Evolutionary conservation across 1,140 invertebrate species (phyloP), one percentile per base, ranked within the genome.

Genomic region (Ectropis grisescens): DNA sequence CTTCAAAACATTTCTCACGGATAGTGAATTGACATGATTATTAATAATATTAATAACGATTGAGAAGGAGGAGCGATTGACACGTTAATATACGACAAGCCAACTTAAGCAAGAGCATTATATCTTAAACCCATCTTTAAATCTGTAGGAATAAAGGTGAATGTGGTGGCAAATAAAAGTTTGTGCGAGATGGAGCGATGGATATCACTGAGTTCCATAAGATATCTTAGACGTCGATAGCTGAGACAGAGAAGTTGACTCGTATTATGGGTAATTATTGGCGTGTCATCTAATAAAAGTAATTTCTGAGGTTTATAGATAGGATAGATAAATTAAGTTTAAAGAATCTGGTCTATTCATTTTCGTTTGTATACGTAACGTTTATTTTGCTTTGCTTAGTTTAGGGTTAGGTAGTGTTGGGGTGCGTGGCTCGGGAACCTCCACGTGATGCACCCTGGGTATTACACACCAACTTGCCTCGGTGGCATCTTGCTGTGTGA

Each of bases 41-140:
- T 76, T 72, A 74, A 74, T 66, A 68, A 57, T 76, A 66, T 76
- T 72, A 74, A 74, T 66, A 68, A 57, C 50, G 41, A 47, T 40
- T 58, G 41, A 35, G 49, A 38, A 56, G 65, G 54, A 72, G 65
- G 57, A 47, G 61, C 65, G 61, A 64, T 76, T 67, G 71, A 75
- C 70, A 70, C 68, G 47, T 72, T 64, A 75, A 70, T 70, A 61
- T 48, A 59, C 49, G 33, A 47, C 38, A 32, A 41, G 43, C 48
- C 45, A 39, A 33, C 25, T 36, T 33, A 36, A 29, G 8, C 15
- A 9, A n/a, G 1, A 11, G n/a, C 12, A 22, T 2, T 13, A 25
- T 11, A 24, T 10, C 24, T 7, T 9, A 9, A 25, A 26, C 11
- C 8, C 9, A 14, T 11, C n/a, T 6, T 13, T 30, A 44, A 37